A percentile compares a stretch with the other conserved stretches of the same genome.
phyloP scores from a whole-genome alignment of 2,113 vertebrate genomes.

The Beaufortia kweichowensis region DNA sequence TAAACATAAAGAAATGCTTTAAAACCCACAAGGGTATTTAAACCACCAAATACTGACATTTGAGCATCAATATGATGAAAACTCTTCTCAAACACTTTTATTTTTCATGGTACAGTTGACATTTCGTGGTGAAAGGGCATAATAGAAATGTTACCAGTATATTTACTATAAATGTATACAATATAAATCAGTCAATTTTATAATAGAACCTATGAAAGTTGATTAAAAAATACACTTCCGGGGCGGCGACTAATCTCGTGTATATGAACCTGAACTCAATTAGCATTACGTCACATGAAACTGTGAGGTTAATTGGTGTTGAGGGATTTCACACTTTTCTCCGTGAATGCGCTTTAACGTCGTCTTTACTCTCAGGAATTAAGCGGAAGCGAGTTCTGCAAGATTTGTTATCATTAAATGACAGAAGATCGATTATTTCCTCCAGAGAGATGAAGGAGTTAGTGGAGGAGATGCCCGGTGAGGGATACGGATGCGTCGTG shows the following conservation, averaged over 20 bases:
- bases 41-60: no score
- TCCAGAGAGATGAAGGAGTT: conserved; percentile 66
- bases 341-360: not conserved
- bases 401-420: not conserved
- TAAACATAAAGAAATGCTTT: no score
- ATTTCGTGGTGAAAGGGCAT: no score
- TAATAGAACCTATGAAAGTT: no score
- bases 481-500: conserved; percentile 79
- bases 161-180: no score
- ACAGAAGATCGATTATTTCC: not conserved
- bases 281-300: not conserved
- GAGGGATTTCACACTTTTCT: not conserved
- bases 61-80: no score
- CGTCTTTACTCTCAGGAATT: not conserved
- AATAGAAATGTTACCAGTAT: no score
- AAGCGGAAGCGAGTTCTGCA: not conserved
- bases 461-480: conserved; percentile 71
- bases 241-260: conserved; percentile 8
- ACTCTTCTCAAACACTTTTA: no score
- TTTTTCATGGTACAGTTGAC: no score
- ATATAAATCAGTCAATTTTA: no score
- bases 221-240: conserved; percentile 9
- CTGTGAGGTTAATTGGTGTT: not conserved
- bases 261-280: conserved; percentile 43
- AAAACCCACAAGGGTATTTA: no score